Base-by-base conservation (phyloP, 2,113 vertebrate species). In the Lepus timidus region DNA sequence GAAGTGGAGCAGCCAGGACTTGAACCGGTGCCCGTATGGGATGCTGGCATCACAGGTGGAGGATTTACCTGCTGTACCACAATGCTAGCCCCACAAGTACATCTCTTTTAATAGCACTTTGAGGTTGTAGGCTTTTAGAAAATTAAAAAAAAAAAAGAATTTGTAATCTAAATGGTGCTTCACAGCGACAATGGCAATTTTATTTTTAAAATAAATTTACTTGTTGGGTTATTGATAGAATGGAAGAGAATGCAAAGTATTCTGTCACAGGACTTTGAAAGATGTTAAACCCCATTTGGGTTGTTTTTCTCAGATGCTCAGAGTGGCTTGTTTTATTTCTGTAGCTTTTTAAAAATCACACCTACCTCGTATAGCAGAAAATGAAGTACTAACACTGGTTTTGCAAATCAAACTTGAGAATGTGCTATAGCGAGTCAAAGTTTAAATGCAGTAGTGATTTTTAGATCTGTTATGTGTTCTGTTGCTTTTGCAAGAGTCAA, bases 361-460 rank as follows among this genome's bases (percentile, higher is more conserved):
- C 49, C 58, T 82, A n/a, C 71, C 19, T 70, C 4, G 75, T 64
- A 11, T 55, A 64, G 61, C 36, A 93, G 73, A 85, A 92, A 92
- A 90, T 29, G 55, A 78, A 92, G 49, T 58, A 20, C 51, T 79
- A 90, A 70, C n/a, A 36, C 16, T 70, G n/a, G 19, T 83, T 90
- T 74, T 79, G 29, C 29, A 58, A 95, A 71, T 85, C 64, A 88
- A 51, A 86, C n/a, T 51, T 39, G 12, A 83, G n/a, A 83, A 36
- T 80, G 62, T 80, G 20, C 31, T 78, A 65, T 6, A 80, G 11
- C 14, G 85, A 68, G 64, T 88, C 31, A 82, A 55, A 95, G 78
- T 75, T 62, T 64, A n/a, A 84, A 55, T 92, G 55, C n/a, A 84
- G 44, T 51, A 31, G 19, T 88, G 70, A 88, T 61, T 58, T 94